Evolutionary conservation across 2,888 invertebrate genomes (phyloP), one percentile per base, ranked within the genome.

Genomic region (Crioceris asparagi): DNA sequence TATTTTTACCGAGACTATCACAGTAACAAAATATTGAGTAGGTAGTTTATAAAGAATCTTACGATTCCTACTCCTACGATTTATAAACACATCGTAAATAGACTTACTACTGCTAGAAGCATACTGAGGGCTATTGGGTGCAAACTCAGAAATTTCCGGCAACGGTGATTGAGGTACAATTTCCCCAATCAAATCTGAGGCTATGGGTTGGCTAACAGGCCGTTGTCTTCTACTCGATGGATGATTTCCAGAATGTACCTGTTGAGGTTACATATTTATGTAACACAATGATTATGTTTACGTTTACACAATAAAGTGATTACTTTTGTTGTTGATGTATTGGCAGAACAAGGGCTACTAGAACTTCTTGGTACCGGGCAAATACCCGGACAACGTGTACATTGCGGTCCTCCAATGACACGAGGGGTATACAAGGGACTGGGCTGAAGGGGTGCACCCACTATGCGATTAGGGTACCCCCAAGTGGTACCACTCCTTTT

Each of bases 81-180:
- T n/a, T n/a, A n/a, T n/a, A n/a, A n/a, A n/a, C n/a, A n/a, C n/a
- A n/a, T n/a, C n/a, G n/a, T n/a, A n/a, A n/a, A n/a, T n/a, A 30
- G 11, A 70, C 75, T 69, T 50, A 78, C 78, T 72, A 53, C 75
- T 74, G 57, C 77, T 79, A 21, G 78, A 78, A 17, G 77, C 77
- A 56, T 77, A 77, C 55, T 76, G 76, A 42, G 64, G 45, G 56
- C 55, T 47, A 50, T 69, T 66, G 8, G 69, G 65, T 32, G 65
- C 64, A 53, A 69, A 69, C 56, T 70, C 69, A 3, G 67, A 69
- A 47, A 70, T 70, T 57, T 69, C 67, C 7, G 69, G 69, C 51
- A 68, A 58, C 31, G 60, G 62, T 32, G 60, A 52, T 44, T 62
- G 60, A 17, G 60, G 56, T 35, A 56, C 51, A 33, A 56, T 53